Base-by-base conservation (phyloP, 2,797 vertebrate genomes). In the Falco biarmicus region DNA sequence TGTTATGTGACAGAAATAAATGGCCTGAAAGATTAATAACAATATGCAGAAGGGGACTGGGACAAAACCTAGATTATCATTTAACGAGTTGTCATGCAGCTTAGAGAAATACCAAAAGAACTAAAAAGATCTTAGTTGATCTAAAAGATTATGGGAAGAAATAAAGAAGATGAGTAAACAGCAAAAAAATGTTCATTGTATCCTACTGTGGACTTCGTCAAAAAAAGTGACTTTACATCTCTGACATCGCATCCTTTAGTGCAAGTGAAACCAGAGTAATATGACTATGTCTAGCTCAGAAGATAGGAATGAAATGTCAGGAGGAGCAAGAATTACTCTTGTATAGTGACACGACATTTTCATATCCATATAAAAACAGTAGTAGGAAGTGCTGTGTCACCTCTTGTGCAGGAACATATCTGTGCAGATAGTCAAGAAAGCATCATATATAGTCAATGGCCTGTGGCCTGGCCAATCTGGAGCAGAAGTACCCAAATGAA, bases 371-470 rank as follows among this genome's bases (percentile, higher is more conserved):
- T 31, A 65, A 69, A 81, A 45, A 17, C 14, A 59, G 34, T 24
- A 20, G 17, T 28, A 82, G 17, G 57, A 64, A 83, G 3, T 4
- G 5, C 18, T 34, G 21, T 56, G 32, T 28, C n/a, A 63, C 13
- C 8, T 22, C 39, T 74, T 53, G 18, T 17, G 10, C 31, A 21
- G 32, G 16, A 66, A 20, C 6, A 13, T n/a, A 75, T 53, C 50
- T 63, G 7, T 24, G 7, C 43, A 51, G 26, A 34, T 34, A 39
- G 41, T 61, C 54, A 92, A 50, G 28, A 26, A 65, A 87, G 53
- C 1, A 0, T 12, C 16, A 61, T 15, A 4, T 8, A n/a, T 13
- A 43, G 13, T 41, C 69, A 61, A 5, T 11, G 5, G 22, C 6
- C n/a, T 56, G 25, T 51, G 18, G 21, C 26, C 15, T 51, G 39